phyloP scores from a whole-genome alignment of 2,113 vertebrate genomes.

The Apus apus region DNA sequence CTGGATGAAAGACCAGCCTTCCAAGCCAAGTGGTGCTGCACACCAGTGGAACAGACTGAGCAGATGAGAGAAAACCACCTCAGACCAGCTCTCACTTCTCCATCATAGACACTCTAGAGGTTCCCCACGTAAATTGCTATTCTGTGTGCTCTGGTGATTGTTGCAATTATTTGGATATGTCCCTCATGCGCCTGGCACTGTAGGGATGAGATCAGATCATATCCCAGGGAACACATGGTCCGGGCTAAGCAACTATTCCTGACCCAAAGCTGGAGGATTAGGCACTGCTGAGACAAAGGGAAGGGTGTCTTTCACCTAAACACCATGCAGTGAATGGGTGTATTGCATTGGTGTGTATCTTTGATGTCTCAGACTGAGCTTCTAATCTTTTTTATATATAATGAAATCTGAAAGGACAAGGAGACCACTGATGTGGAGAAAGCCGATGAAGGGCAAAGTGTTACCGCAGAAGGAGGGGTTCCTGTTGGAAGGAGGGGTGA shows the following conservation, averaged over 20 bases:
- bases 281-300: background rate
- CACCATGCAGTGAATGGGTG: rapidly evolving
- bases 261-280: background rate
- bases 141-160: background rate
- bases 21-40: background rate
- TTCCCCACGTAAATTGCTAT: background rate
- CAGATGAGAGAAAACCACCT: background rate
- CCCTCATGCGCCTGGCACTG: background rate
- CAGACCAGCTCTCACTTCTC: rapidly evolving
- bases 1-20: background rate
- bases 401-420: background rate
- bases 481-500: background rate
- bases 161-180: background rate
- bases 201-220: background rate
- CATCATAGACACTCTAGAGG: background rate
- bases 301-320: background rate
- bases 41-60: background rate
- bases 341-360: background rate
- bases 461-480: background rate
- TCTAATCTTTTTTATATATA: background rate
- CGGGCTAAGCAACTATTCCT: background rate
- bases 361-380: background rate
- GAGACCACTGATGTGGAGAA: background rate
- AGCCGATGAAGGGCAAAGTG: background rate
- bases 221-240: background rate